These are phyloP conservation scores for Barbus barbus DNA, from an alignment of 2,113 vertebrate species.

Conservation along the genomic window DNA sequence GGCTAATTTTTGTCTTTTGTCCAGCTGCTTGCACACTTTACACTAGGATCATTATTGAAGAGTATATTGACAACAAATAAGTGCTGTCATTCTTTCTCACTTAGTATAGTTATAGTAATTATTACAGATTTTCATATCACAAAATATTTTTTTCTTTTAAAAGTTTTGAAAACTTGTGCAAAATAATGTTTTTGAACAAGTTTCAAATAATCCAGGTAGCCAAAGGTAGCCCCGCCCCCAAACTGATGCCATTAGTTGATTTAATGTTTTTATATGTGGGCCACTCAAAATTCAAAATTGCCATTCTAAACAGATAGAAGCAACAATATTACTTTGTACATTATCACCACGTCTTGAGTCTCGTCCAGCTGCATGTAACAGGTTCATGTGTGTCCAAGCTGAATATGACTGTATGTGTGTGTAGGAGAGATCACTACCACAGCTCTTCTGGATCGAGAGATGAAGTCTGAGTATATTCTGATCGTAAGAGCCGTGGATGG, in stretches of 20 bases:
- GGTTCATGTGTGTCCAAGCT: background rate
- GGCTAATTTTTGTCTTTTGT: no score
- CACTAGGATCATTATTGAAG: background rate
- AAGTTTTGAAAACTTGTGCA: background rate
- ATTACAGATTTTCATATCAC: background rate
- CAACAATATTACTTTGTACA: no score
- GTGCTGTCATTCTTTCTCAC: background rate
- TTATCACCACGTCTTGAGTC: no score
- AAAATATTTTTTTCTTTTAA: no score
- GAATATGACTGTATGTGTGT: conserved; percentile 33
- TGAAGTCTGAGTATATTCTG: conserved; percentile 94
- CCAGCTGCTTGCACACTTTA: background rate
- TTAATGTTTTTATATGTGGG: background rate
- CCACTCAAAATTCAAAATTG: background rate
- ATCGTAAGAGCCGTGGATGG: conserved; percentile 95
- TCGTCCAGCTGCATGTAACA: no score
- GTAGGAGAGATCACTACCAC: conserved; percentile 96
- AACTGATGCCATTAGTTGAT: background rate
- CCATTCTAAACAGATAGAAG: no score
- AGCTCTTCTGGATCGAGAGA: conserved; percentile 89
- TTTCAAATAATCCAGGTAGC: background rate
- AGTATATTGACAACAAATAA: background rate
- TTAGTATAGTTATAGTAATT: background rate
- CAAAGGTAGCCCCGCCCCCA: no score
- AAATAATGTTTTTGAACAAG: background rate